Conservation (phyloP, 1,140 invertebrate species). For the Vollenhovia emeryi region DNA sequence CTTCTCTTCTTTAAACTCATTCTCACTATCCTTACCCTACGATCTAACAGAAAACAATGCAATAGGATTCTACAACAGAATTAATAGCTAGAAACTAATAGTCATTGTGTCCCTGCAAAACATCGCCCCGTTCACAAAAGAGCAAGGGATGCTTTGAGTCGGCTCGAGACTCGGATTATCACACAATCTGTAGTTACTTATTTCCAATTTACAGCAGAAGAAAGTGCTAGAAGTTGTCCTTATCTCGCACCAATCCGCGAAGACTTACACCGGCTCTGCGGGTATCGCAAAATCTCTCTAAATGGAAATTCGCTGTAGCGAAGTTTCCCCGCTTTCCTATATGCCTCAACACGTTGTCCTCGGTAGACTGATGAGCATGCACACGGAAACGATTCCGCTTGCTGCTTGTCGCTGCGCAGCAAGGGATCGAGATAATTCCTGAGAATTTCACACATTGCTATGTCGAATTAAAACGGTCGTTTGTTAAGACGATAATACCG, state of each 20-base stretch:
- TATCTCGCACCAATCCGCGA: slow-evolving; percentile 48
- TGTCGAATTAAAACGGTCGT: slow-evolving; percentile 62
- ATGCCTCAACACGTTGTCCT: slow-evolving; percentile 56
- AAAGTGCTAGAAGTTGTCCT: slow-evolving; percentile 51
- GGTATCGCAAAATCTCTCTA: slow-evolving; percentile 75
- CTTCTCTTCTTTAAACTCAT: background rate
- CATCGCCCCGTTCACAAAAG: slow-evolving; percentile 16
- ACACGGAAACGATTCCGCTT: slow-evolving; percentile 61
- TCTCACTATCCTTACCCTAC: background rate
- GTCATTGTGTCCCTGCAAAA: background rate
- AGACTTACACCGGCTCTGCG: slow-evolving; percentile 57
- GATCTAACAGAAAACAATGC: background rate
- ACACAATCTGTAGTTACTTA: slow-evolving; percentile 57
- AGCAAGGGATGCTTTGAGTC: background rate
- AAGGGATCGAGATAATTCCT: slow-evolving; percentile 66
- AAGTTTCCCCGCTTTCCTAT: slow-evolving; percentile 71
- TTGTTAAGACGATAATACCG: slow-evolving; percentile 35
- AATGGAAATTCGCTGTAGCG: slow-evolving; percentile 79
- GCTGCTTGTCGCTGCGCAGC: slow-evolving; percentile 47
- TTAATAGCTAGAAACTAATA: slow-evolving; percentile 29
- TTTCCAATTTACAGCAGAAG: slow-evolving; percentile 56
- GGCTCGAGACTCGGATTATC: slow-evolving; percentile 37
- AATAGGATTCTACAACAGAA: background rate
- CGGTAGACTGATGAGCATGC: slow-evolving; percentile 62
- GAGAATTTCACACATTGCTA: slow-evolving; percentile 61